Base-by-base conservation (phyloP, 2,797 vertebrate species). In the Cyclura pinguis region DNA sequence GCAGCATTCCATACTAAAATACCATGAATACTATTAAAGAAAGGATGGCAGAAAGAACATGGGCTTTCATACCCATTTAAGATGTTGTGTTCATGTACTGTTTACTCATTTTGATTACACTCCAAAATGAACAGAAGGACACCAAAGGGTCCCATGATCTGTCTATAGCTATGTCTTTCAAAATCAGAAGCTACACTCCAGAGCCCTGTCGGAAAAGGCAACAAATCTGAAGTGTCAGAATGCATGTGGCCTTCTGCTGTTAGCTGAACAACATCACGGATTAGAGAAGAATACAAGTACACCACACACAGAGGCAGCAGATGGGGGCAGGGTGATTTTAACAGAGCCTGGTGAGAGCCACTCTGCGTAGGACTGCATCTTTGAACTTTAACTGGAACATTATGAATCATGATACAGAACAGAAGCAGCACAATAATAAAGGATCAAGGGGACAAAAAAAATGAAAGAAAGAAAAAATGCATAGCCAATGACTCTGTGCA, bases 371-470 rank as follows among this genome's bases (percentile, higher is more conserved):
- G 72, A 62, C 24, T 47, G 47, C 59, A 18, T 27, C 76, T 42
- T 80, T 69, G 77, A 80, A 89, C 50, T 87, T 74, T 74, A 87
- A 72, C 50, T 72, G 62, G 35, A 62, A 84, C 18, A 20, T 47
- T 62, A 64, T 47, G 72, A 89, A 82, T 72, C 59, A 88, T 64
- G 72, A 80, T 80, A 55, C 10, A 59, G 24, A 90, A 59, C 67
- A 86, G 72, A 77, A 62, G 52, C 24, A 76, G 57, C 24, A 18
- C 42, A 47, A 52, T 38, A 64, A 20, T 10, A 27, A 86, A 64
- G 12, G 57, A 35, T 47, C 4, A 86, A 86, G 52, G 29, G 8
- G 29, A 24, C 10, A 72, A 47, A 10, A 55, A 59, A 62, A 2
- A 8, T 29, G 55, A 67, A 27, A 1, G 8, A 32, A 32, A n/a